phyloP scores from a whole-genome alignment of 1,140 invertebrate genomes.

The Ips nitidus region DNA sequence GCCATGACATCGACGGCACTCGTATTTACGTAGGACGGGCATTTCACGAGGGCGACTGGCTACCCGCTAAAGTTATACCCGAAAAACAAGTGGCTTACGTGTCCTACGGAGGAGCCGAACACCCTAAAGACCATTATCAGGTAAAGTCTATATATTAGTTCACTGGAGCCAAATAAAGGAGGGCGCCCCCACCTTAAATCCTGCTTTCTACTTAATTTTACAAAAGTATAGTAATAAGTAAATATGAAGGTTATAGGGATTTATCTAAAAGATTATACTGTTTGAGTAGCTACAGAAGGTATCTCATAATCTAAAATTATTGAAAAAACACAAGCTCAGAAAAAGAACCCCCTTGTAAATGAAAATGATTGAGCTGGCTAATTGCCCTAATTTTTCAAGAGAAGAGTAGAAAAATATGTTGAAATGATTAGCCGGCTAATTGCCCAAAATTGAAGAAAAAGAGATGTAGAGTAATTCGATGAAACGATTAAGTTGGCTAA shows the following conservation, averaged over 20 bases:
- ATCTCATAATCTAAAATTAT: background rate
- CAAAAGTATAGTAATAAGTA: too few species aligned
- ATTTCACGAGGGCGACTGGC: conserved; percentile 68
- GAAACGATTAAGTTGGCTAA: too few species aligned
- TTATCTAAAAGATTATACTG: background rate
- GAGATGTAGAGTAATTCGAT: too few species aligned
- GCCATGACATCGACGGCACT: conserved; percentile 69
- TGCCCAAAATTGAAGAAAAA: too few species aligned
- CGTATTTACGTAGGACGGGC: conserved; percentile 75
- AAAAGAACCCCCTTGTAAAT: too few species aligned
- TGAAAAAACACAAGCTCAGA: background rate
- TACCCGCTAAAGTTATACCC: conserved; percentile 77
- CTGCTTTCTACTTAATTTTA: too few species aligned
- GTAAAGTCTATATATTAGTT: conserved; percentile 12
- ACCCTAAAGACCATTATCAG: conserved; percentile 64
- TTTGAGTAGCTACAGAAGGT: background rate
- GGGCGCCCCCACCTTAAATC: too few species aligned
- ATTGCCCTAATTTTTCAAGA: too few species aligned
- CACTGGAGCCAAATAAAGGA: background rate
- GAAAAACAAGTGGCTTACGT: conserved; percentile 65
- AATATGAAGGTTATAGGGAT: background rate
- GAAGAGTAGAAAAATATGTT: too few species aligned
- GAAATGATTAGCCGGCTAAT: too few species aligned
- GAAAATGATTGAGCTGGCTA: too few species aligned
- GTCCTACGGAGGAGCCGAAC: conserved; percentile 64